These are phyloP conservation scores for Pocillopora grandis DNA, from an alignment of 92 coral and sea anemone genomes.

Conservation along the genomic window DNA sequence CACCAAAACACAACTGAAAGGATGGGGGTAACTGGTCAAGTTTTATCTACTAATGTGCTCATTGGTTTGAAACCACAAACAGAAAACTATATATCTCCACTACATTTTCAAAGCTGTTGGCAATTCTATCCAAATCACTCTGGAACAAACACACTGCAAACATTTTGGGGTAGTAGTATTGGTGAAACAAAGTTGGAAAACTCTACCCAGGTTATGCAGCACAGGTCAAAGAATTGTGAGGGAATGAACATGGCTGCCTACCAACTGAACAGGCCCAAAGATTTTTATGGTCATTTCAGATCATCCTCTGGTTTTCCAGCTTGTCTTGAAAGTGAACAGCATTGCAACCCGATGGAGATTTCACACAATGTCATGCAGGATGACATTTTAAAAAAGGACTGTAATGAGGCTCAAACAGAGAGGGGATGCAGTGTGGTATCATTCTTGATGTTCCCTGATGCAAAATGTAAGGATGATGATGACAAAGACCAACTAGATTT, in stretches of 20 bases:
- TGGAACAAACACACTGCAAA: not conserved
- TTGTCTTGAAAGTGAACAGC: no score
- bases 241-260: not conserved
- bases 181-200: not conserved
- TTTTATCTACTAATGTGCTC: not conserved
- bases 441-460: not conserved
- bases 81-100: not conserved
- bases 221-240: not conserved
- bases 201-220: not conserved
- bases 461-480: not conserved
- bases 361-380: not conserved
- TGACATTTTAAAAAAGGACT: not conserved
- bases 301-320: not conserved
- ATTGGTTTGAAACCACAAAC: not conserved
- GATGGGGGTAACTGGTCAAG: not conserved
- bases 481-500: not conserved
- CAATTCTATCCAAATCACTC: not conserved
- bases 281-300: constrained; percentile 1
- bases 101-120: not conserved
- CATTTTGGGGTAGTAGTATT: not conserved
- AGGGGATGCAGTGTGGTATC: not conserved
- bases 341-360: not conserved
- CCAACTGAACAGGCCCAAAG: not conserved
- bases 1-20: not conserved
- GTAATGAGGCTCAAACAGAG: not conserved